Base-by-base conservation (phyloP, 1,140 invertebrate species). In the Pygmarrhopalites habei region DNA sequence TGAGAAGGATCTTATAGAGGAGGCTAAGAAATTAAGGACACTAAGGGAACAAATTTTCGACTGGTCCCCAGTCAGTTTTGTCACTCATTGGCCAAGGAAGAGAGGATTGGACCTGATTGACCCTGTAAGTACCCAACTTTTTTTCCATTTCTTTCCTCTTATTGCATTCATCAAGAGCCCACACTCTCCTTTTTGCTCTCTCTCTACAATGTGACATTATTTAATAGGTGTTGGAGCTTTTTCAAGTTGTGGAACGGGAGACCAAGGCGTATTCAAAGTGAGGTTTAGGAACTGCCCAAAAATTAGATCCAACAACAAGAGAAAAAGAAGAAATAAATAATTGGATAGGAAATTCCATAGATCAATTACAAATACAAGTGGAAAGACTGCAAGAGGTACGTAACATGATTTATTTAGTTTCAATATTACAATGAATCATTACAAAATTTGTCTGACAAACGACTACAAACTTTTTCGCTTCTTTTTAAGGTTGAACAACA, bases 1-100 rank as follows among this genome's bases (percentile, higher is more conserved):
- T 82, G 96, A 99, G 80, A 98, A 99, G 77, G 97, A 99, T 84
- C 92, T 99, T 80, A 99, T 99, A 80, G 98, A 99, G 80, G 97
- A 99, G 85, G 99, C 99, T 79, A 99, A 99, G 80, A 99, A 99
- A 79, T 83, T 99, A 61, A 90, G 98, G 81, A 88, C 97, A 85
- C 84, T 99, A 79, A 88, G 97, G 74, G 97, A 99, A 85, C 96
- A 99, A 80, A 99, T 99, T 79, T 99, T 99, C 85, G 95, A 94
- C 80, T 99, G 97, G n/a, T n/a, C n/a, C n/a, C n/a, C n/a, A n/a
- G n/a, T n/a, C n/a, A n/a, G n/a, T n/a, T n/a, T n/a, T n/a, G n/a
- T n/a, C n/a, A n/a, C n/a, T n/a, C n/a, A n/a, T n/a, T n/a, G n/a
- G n/a, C n/a, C n/a, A n/a, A n/a, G n/a, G n/a, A n/a, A n/a, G n/a